A percentile compares a stretch with the other conserved stretches of the same genome.
phyloP scores from a whole-genome alignment of 2,888 invertebrate genomes.

The Drosophila kambysellisi region DNA sequence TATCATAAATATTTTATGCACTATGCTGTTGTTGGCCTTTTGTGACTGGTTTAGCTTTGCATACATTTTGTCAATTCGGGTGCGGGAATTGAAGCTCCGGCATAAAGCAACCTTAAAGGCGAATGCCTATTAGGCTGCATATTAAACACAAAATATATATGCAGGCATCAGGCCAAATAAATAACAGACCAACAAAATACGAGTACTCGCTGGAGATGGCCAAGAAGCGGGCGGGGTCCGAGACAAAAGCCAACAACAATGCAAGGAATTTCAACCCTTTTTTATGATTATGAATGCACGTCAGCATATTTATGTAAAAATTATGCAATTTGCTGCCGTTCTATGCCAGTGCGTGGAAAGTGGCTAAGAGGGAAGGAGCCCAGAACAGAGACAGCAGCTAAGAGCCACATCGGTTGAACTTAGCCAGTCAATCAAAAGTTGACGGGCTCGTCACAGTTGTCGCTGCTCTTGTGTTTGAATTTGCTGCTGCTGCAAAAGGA shows the following conservation, averaged over 20 bases:
- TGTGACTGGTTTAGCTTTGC: slow-evolving; percentile 64
- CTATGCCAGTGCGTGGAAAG: slow-evolving; percentile 69
- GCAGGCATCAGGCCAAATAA: slow-evolving; percentile 69
- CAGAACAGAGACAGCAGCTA: slow-evolving; percentile 27
- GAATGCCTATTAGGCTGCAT: slow-evolving; percentile 81
- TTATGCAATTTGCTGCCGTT: slow-evolving; percentile 82
- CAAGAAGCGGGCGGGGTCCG: slow-evolving; percentile 7
- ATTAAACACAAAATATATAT: slow-evolving; percentile 61
- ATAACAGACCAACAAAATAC: slow-evolving; percentile 62
- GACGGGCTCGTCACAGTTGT: slow-evolving; percentile 79
- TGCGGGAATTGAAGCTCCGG: slow-evolving; percentile 6
- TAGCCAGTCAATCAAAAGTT: slow-evolving; percentile 79
- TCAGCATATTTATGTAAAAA: slow-evolving; percentile 81
- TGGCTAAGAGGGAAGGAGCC: slow-evolving; percentile 33
- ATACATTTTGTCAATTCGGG: slow-evolving; percentile 74
- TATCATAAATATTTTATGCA: slow-evolving; percentile 81
- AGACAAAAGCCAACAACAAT: slow-evolving; percentile 44
- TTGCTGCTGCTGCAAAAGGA: slow-evolving; percentile 56
- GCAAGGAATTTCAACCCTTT: slow-evolving; percentile 73
- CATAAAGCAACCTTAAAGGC: slow-evolving; percentile 28
- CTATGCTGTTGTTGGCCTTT: slow-evolving; percentile 39
- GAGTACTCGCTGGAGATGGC: slow-evolving; percentile 9
- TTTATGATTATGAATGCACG: slow-evolving; percentile 80
- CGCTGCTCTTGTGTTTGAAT: slow-evolving; percentile 41
- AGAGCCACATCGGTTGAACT: slow-evolving; percentile 71